Conservation (phyloP, 2,888 invertebrate genomes). For the Parnassius apollo region DNA sequence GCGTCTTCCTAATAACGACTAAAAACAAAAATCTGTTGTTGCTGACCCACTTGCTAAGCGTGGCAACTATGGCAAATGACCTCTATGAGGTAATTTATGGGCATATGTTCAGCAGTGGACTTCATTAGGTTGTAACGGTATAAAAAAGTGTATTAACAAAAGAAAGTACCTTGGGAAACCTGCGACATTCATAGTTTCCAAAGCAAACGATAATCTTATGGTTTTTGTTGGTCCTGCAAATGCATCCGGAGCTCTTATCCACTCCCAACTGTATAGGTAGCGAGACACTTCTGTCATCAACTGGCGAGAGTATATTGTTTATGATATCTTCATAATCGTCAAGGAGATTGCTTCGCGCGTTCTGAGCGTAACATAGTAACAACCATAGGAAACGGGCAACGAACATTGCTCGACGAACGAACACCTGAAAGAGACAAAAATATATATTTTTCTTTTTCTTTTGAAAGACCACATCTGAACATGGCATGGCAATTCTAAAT, state of each 20-base stretch:
- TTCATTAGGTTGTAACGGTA: too few species aligned
- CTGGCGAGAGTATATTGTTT: conserved; percentile 45
- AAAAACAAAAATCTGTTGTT: too few species aligned
- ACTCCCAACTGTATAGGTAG: conserved; percentile 59
- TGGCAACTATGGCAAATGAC: too few species aligned
- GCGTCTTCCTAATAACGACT: too few species aligned
- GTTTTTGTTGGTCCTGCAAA: conserved; percentile 64
- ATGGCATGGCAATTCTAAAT: too few species aligned
- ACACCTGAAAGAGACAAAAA: conserved; percentile 31
- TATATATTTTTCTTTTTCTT: neutral
- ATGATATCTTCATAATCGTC: conserved; percentile 57
- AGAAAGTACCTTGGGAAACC: conserved; percentile 66
- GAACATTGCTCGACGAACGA: conserved; percentile 45
- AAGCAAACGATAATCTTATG: conserved; percentile 70
- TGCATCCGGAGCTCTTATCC: conserved; percentile 70
- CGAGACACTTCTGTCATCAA: conserved; percentile 43
- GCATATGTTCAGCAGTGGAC: too few species aligned
- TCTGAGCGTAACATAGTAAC: conserved; percentile 62
- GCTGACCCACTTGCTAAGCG: too few species aligned
- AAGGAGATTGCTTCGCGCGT: conserved; percentile 51
- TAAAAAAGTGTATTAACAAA: neutral
- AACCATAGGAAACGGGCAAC: conserved; percentile 60
- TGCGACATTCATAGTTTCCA: conserved; percentile 73
- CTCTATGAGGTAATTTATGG: too few species aligned
- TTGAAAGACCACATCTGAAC: too few species aligned